Evolutionary conservation across 2,888 invertebrate species (phyloP), one percentile per base, ranked within the genome.

Genomic region (Xestoiulus laeticollis): DNA sequence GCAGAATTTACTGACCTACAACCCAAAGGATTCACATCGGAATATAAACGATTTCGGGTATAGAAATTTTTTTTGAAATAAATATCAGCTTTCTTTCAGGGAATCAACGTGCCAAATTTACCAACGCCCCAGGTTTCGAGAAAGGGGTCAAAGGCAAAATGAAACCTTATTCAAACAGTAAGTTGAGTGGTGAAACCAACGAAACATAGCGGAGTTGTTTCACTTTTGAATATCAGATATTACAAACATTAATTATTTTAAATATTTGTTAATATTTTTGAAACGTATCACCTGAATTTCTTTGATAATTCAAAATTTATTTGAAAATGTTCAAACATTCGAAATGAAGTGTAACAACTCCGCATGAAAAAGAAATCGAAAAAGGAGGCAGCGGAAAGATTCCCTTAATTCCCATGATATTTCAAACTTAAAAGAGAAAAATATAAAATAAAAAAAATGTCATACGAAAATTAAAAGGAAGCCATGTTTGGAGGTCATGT

Each of bases 401-500:
- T 68, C 68, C 68, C 68, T 68, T 68, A 26, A 68, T 68, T 68
- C 68, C 68, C 30, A 68, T 68, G 68, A 68, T 68, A 68, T 68
- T 68, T 68, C 68, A 26, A 68, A 68, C n/a, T 68, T 68, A 43
- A 84, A 84, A 33, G 38, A 84, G 84, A 33, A 84, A 43, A 84
- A 84, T 84, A 84, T 33, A 84, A n/a, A 33, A 84, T 33, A 33
- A 43, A 33, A n/a, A 83, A 84, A 84, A 84, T 84, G 43, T 84
- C 84, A 84, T 33, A 84, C 84, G 84, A 88, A 90, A 90, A 91
- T 90, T 89, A 87, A 88, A 88, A 87, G 78, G 85, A 89, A 86
- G 85, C 86, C 85, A 87, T 89, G 89, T 84, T 84, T 88, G 30
- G 78, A 87, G 88, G 91, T 91, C 91, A 91, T 91, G 91, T 91